Evolutionary conservation across 2,888 invertebrate species (phyloP), one percentile per base, ranked within the genome.

Genomic region (Sylvicola cinctus): DNA sequence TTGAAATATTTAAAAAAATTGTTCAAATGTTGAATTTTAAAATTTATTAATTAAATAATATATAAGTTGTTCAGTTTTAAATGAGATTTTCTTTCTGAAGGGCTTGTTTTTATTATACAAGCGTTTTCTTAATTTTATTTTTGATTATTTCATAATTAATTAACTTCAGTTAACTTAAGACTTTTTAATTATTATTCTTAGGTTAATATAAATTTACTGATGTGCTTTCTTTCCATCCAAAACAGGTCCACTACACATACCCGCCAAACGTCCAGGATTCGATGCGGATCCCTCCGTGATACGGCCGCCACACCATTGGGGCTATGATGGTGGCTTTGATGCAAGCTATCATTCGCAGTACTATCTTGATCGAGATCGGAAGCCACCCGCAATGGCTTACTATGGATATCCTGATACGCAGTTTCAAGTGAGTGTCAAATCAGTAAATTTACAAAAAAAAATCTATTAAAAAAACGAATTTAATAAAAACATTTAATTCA

Each of bases 181-280:
- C 20, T 20, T 20, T 20, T 20, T 20, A 6, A 20, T 20, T 4
- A 20, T 20, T 20, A 8, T 20, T 20, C 20, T 20, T n/a, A n/a
- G 20, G 5, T 20, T 20, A n/a, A n/a, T n/a, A n/a, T n/a, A n/a
- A n/a, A n/a, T n/a, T n/a, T n/a, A n/a, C n/a, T n/a, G n/a, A n/a
- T n/a, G n/a, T n/a, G n/a, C n/a, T n/a, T n/a, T n/a, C n/a, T n/a
- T n/a, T n/a, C n/a, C n/a, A n/a, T n/a, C n/a, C n/a, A n/a, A n/a
- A n/a, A n/a, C n/a, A 56, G 81, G 80, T 41, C 77, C 78, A 39
- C 66, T 87, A 42, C 85, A 87, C 65, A 85, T 87, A 61, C 87
- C 85, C 44, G 85, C 85, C 50, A 85, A 87, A 61, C 68, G 84
- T 51, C 61, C 66, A 37, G 65, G 60, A 45, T 75, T 64, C 52